Evolutionary conservation across 1,140 invertebrate genomes (phyloP).

Genomic region (Apis florea): DNA sequence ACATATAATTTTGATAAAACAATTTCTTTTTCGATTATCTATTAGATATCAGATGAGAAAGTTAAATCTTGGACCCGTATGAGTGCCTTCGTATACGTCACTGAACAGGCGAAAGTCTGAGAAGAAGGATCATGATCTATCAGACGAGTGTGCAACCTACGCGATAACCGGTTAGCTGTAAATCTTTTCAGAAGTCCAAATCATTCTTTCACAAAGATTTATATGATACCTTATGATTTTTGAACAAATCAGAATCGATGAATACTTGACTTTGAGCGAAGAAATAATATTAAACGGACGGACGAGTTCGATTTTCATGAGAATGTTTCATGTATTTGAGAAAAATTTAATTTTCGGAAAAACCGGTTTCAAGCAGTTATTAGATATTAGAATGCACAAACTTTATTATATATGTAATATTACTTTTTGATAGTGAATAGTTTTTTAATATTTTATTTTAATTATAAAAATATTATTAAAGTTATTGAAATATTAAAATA

Average conservation of each 20-base stretch:
- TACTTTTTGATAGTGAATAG: not conserved
- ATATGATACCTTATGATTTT: not conserved
- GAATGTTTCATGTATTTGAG: not conserved
- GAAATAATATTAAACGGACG: not conserved
- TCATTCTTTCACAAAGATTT: slow-evolving; percentile 21
- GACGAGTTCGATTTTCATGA: too few relatives aligned
- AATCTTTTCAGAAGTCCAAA: slow-evolving; percentile 41
- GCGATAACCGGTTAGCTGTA: slow-evolving; percentile 49
- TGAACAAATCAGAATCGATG: not conserved
- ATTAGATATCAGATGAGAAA: not conserved
- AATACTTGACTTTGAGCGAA: not conserved
- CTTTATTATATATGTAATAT: not conserved
- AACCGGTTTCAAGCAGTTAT: slow-evolving; percentile 27
- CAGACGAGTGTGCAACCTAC: slow-evolving; percentile 35
- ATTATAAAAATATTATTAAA: not conserved
- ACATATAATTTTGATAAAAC: not conserved
- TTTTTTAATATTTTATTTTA: not conserved
- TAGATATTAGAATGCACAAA: not conserved
- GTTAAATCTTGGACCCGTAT: slow-evolving; percentile 1
- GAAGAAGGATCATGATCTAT: slow-evolving; percentile 43
- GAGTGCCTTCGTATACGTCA: slow-evolving; percentile 27
- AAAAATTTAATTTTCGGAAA: slow-evolving; percentile 43
- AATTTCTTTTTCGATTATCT: not conserved
- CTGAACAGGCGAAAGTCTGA: slow-evolving; percentile 42
- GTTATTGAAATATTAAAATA: not conserved